These are phyloP conservation scores for Bos taurus DNA, from an alignment of 2,113 vertebrate genomes.

Conservation along the genomic window DNA sequence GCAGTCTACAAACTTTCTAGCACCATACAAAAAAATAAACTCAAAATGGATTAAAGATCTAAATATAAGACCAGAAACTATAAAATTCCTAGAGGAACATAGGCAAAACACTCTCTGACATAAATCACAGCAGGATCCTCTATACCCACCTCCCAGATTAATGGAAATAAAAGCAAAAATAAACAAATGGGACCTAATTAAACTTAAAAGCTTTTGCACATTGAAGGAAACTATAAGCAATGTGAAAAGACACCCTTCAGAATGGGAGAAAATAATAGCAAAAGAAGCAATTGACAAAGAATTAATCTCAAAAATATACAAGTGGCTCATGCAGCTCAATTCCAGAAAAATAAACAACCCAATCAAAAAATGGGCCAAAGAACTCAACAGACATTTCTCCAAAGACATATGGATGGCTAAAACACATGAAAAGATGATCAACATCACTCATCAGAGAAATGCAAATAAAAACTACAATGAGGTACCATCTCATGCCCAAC, in stretches of 20 bases:
- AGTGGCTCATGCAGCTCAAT: neutral
- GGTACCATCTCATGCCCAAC: rapidly evolving
- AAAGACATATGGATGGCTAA: neutral
- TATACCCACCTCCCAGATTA: neutral
- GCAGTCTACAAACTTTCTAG: neutral
- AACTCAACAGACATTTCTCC: neutral
- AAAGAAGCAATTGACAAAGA: neutral
- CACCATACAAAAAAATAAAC: neutral
- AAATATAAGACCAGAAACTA: neutral
- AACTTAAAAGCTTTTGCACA: neutral
- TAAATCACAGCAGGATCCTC: neutral
- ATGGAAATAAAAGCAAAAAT: neutral
- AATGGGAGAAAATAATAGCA: neutral
- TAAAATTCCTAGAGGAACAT: neutral
- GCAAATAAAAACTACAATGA: neutral
- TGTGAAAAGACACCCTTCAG: neutral
- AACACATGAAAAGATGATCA: neutral
- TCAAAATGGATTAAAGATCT: neutral
- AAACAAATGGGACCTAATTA: neutral
- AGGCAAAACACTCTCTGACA: neutral
- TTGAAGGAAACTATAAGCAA: neutral
- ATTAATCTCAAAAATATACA: neutral
- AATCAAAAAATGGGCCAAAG: neutral
- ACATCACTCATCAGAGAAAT: neutral
- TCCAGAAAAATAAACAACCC: neutral